Percentiles rank a stretch among this genome's conserved stretches.
These are phyloP conservation scores for Hystrix brachyura DNA, from an alignment of 2,113 vertebrate species.

Conservation along the genomic window DNA sequence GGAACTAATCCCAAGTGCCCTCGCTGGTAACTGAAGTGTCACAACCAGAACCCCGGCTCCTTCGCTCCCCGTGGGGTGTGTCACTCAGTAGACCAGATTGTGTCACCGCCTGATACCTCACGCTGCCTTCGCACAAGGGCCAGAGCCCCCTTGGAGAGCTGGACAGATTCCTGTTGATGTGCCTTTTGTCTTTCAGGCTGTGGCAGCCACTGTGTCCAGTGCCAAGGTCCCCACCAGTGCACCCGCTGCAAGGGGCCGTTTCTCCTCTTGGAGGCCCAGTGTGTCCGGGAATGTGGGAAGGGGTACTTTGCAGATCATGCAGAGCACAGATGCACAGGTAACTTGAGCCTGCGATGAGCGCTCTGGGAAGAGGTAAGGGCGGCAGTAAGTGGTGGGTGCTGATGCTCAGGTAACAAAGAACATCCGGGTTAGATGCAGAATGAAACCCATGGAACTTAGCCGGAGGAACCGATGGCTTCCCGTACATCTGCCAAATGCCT, in stretches of 20 bases:
- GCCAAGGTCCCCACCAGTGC: constrained; percentile 88
- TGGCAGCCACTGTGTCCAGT: constrained; percentile 90
- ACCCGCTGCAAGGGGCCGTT: constrained; percentile 89
- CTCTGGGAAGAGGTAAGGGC: neutral
- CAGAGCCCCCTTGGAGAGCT: neutral
- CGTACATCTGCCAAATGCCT: neutral
- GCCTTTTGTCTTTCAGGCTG: constrained; percentile 88
- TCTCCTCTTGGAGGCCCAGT: constrained; percentile 87
- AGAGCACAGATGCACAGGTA: constrained; percentile 89
- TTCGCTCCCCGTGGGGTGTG: too few relatives aligned
- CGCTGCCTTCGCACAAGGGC: fast-evolving
- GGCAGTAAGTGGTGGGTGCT: neutral
- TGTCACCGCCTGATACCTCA: too few relatives aligned
- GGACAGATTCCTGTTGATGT: neutral
- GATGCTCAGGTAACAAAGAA: neutral
- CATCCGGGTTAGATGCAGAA: neutral
- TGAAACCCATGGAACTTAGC: neutral
- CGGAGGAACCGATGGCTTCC: constrained; percentile 48
- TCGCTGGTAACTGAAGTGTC: neutral
- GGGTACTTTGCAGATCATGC: constrained; percentile 85
- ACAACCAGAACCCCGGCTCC: neutral
- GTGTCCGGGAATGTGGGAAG: constrained; percentile 90
- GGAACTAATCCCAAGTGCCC: neutral
- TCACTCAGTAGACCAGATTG: neutral
- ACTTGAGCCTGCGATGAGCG: constrained; percentile 59